Percentiles rank a stretch among this genome's conserved stretches.
These are phyloP conservation scores for Pseudomyrmex concolor DNA, from an alignment of 1,140 invertebrate genomes.

Conservation along the genomic window DNA sequence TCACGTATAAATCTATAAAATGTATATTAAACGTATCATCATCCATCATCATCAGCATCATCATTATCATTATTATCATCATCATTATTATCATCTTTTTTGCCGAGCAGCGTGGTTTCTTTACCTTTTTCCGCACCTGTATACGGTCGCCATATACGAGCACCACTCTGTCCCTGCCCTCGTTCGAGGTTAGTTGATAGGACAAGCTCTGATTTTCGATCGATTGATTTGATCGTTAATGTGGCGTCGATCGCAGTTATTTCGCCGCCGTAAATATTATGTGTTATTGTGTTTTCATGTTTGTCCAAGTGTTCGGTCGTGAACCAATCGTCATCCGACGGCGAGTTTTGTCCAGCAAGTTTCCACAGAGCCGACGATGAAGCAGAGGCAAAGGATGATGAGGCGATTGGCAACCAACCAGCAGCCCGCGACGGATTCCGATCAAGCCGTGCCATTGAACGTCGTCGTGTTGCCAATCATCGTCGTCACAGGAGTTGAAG, in stretches of 20 bases:
- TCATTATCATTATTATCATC: constrained; percentile 58
- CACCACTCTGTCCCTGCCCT: constrained; percentile 86
- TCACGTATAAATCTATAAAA: constrained; percentile 59
- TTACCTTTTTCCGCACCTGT: constrained; percentile 86
- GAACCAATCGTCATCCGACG: constrained; percentile 38
- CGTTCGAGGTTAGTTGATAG: constrained; percentile 83
- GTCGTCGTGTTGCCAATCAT: constrained; percentile 50
- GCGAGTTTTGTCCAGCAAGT: constrained; percentile 19
- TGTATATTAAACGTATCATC: constrained; percentile 49
- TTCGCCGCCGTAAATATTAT: constrained; percentile 24
- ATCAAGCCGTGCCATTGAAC: constrained; percentile 26
- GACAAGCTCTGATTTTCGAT: constrained; percentile 80
- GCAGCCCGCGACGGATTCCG: constrained; percentile 31
- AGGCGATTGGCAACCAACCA: constrained; percentile 10
- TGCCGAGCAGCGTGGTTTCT: constrained; percentile 74
- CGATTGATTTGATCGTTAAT: constrained; percentile 49
- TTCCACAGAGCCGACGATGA: constrained; percentile 38
- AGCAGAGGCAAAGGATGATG: constrained; percentile 50
- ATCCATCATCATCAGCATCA: constrained; percentile 30
- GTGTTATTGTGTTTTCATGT: constrained; percentile 41
- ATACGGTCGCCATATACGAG: constrained; percentile 87
- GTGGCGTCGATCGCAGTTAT: constrained; percentile 28
- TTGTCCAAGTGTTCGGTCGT: constrained; percentile 36
- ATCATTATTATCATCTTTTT: constrained; percentile 56
- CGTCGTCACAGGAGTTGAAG: constrained; percentile 59